Conservation (phyloP, 2,797 vertebrate species). For the Thalassophryne amazonica region DNA sequence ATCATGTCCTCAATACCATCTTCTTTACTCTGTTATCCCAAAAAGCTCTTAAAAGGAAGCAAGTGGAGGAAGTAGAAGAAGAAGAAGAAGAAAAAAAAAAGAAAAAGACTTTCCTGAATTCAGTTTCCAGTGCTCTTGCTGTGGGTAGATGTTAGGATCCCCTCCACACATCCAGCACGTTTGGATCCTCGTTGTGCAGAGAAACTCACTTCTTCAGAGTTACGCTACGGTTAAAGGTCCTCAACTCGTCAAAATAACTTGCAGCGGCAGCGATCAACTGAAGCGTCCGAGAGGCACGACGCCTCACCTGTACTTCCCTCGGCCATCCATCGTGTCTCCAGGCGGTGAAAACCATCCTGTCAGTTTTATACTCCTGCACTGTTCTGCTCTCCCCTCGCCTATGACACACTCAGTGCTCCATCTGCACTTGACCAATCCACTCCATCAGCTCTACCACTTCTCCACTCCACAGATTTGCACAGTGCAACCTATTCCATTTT, state of each 20-base stretch:
- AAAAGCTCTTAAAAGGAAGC: slow-evolving; percentile 15
- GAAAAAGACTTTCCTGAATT: background rate
- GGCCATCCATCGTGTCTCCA: slow-evolving; percentile 22
- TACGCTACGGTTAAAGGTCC: slow-evolving; percentile 28
- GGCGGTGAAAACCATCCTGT: slow-evolving; percentile 40
- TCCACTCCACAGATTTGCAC: slow-evolving; percentile 42
- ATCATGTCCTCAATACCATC: slow-evolving; percentile 18
- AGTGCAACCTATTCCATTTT: slow-evolving; percentile 46
- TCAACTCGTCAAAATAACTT: too few relatives aligned
- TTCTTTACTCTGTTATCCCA: slow-evolving; percentile 4
- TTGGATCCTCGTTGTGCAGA: slow-evolving; percentile 16
- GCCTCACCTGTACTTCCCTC: slow-evolving; percentile 50
- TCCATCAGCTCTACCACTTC: slow-evolving; percentile 55
- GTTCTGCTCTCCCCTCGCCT: slow-evolving; percentile 23
- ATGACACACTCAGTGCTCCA: slow-evolving; percentile 33
- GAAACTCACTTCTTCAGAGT: slow-evolving; percentile 12
- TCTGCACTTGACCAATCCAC: slow-evolving; percentile 68
- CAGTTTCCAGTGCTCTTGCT: too few relatives aligned
- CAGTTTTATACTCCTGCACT: slow-evolving; percentile 29
- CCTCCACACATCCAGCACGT: slow-evolving; percentile 34
- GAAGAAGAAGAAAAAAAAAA: background rate
- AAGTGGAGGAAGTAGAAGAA: background rate
- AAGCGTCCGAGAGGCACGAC: slow-evolving; percentile 20
- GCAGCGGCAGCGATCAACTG: too few relatives aligned
- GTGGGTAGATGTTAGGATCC: too few relatives aligned